Percentiles rank a stretch among this genome's conserved stretches.
phyloP scores from a whole-genome alignment of 2,113 vertebrate genomes.

The Asarcornis scutulata region DNA sequence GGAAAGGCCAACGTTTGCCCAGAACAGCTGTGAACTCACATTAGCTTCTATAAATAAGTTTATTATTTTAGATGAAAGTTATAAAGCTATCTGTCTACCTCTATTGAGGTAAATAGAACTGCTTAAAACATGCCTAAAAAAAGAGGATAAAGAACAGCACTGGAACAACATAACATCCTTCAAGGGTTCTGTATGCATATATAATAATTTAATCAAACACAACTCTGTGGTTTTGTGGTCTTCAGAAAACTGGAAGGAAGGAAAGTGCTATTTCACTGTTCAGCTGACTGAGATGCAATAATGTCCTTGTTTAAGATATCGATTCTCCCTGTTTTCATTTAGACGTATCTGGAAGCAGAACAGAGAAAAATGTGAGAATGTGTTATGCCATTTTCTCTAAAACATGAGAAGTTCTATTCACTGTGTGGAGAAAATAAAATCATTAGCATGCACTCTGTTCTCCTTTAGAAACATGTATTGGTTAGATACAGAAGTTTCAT shows the following conservation, averaged over 20 bases:
- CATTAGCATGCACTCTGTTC: background rate
- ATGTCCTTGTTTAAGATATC: constrained; percentile 22
- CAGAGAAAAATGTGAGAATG: background rate
- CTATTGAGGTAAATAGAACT: background rate
- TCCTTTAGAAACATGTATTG: background rate
- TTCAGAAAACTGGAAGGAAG: constrained; percentile 18
- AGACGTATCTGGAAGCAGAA: background rate
- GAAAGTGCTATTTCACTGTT: constrained; percentile 26
- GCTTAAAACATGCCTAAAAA: constrained; percentile 10
- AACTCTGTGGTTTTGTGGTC: constrained; percentile 33
- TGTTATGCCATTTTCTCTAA: background rate
- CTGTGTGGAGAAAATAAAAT: background rate
- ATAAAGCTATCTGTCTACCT: constrained; percentile 32
- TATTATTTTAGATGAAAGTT: constrained; percentile 47
- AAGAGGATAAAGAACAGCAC: background rate
- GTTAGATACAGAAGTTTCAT: constrained; percentile 14
- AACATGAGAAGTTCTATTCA: background rate
- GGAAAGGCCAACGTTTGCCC: background rate
- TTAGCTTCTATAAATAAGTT: constrained; percentile 40
- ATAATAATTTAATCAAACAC: constrained; percentile 31
- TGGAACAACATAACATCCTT: background rate
- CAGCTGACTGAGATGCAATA: constrained; percentile 48
- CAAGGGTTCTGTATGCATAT: background rate
- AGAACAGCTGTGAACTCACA: background rate
- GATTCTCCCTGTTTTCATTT: background rate